phyloP scores from a whole-genome alignment of 2,113 vertebrate genomes.

The Tichodroma muraria region DNA sequence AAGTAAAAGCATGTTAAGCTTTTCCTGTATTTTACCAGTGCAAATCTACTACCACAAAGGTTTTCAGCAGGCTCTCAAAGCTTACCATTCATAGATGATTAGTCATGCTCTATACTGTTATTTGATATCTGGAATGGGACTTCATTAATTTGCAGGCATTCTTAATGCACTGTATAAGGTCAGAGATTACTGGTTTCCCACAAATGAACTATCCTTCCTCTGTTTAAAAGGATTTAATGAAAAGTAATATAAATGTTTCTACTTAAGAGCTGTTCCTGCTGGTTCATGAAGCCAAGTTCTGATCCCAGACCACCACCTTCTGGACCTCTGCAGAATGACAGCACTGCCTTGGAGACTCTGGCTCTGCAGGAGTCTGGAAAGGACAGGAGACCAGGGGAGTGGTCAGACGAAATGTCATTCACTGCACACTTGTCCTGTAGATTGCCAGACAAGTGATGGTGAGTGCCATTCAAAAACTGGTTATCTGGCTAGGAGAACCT shows the following conservation, averaged over 20 bases:
- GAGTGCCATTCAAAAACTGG: not conserved
- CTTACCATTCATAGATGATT: not conserved
- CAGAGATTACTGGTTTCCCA: not conserved
- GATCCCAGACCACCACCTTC: slow-evolving; percentile 45
- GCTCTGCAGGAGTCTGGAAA: not conserved
- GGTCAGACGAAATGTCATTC: not conserved
- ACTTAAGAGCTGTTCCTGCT: not conserved
- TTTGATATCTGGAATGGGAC: not conserved
- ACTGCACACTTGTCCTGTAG: not conserved
- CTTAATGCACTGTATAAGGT: not conserved
- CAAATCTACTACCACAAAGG: not conserved
- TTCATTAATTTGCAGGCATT: slow-evolving; percentile 10
- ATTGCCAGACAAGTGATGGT: not conserved
- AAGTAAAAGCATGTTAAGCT: not conserved
- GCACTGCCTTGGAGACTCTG: not conserved
- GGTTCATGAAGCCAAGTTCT: not conserved
- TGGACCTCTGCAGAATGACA: slow-evolving; percentile 25
- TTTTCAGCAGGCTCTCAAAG: not conserved
- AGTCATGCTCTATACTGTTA: not conserved
- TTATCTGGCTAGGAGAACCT: not conserved
- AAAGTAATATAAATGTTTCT: not conserved
- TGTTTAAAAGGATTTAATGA: not conserved
- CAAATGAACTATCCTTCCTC: not conserved
- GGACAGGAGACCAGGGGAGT: not conserved
- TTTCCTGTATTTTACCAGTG: not conserved